These are phyloP conservation scores for Ophonus ardosiacus DNA, from an alignment of 2,888 invertebrate genomes.

Conservation along the genomic window DNA sequence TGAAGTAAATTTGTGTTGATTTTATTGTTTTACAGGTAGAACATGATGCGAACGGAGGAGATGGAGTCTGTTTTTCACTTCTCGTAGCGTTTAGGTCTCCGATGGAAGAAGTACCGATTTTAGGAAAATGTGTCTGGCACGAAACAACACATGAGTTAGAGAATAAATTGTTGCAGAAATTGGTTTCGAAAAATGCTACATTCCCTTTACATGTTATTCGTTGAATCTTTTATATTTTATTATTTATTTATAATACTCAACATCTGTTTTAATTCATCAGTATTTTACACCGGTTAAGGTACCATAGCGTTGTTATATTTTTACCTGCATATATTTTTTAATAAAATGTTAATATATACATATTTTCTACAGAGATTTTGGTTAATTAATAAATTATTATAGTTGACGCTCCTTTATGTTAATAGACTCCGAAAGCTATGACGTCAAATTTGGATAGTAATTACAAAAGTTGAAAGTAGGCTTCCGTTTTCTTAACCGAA, in stretches of 20 bases:
- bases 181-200: conserved; percentile 86
- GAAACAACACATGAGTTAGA: conserved; percentile 85
- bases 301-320: conserved; percentile 53
- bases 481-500: no score
- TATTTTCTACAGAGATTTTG: conserved; percentile 22
- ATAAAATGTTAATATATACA: conserved; percentile 57
- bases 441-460: no score
- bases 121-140: conserved; percentile 94
- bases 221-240: conserved; percentile 72
- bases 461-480: no score
- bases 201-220: conserved; percentile 90
- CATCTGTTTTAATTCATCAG: conserved; percentile 52
- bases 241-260: conserved; percentile 57
- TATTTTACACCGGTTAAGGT: conserved; percentile 60
- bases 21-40: conserved; percentile 77
- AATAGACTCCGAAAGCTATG: no score
- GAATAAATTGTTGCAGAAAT: conserved; percentile 81
- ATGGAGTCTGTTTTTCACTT: conserved; percentile 90
- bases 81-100: conserved; percentile 91
- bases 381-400: not conserved
- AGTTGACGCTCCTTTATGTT: not conserved
- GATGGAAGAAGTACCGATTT: conserved; percentile 90
- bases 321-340: conserved; percentile 61
- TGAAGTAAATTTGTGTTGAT: not conserved
- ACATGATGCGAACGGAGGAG: conserved; percentile 85